Evolutionary conservation across 2,888 invertebrate species (phyloP), one percentile per base, ranked within the genome.

Genomic region (Drosophila recens): DNA sequence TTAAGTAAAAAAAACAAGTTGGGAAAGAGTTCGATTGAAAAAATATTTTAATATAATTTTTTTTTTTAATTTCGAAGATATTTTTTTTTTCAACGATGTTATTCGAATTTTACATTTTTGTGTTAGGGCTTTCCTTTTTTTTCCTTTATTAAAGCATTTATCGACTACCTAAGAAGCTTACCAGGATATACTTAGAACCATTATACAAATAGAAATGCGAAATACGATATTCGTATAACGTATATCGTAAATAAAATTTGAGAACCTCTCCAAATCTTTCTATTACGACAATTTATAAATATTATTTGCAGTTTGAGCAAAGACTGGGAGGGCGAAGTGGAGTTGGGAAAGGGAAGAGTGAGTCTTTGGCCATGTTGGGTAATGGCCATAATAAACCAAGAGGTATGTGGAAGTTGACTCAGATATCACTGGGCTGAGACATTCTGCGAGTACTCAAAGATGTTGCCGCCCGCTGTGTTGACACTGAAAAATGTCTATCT

Each of bases 391-490:
- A 88, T 78, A 78, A 75, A 77, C 66, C 57, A 64, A 57, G 70
- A 61, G 64, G 57, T 30, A 69, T 69, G 75, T 69, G 48, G 69
- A 67, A 77, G 86, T 75, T 75, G 80, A 64, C 69, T 72, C 68
- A 61, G 86, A 71, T 85, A 82, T 73, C 83, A 56, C 59, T 40
- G 57, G 38, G 9, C 20, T 36, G 33, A 49, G 30, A 4, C 65
- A 70, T 63, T 75, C 76, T 75, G 42, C 49, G 54, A 56, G 58
- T 61, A 53, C 67, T 86, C 89, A 89, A 87, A 87, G 58, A 46
- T 72, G 67, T 53, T 58, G 83, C 80, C 86, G 86, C 85, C 89
- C 75, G 86, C 85, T 85, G 85, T 68, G 88, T 73, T 87, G 89
- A 87, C 85, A 87, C 72, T 89, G 89, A 87, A 30, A 85, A 85